phyloP scores from a whole-genome alignment of 2,113 vertebrate genomes.

The Sturnus vulgaris region DNA sequence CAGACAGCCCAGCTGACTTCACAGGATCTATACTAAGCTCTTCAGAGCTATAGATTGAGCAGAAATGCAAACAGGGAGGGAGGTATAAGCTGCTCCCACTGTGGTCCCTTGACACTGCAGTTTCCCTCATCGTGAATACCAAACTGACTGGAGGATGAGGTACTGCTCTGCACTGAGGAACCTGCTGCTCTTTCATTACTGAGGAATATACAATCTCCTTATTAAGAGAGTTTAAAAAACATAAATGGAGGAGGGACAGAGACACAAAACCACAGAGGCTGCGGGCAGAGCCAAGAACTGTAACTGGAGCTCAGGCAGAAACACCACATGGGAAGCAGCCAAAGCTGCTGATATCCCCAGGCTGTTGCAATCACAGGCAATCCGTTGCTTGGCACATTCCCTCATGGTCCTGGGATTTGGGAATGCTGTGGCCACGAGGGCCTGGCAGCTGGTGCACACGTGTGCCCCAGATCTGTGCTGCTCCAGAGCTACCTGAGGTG shows the following conservation, averaged over 20 bases:
- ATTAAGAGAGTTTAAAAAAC: not conserved
- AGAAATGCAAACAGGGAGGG: not conserved
- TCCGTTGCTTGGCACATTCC: not conserved
- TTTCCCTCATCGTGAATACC: fast-evolving
- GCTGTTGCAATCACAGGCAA: not conserved
- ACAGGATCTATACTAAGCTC: not conserved
- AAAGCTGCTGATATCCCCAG: not conserved
- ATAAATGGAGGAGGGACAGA: not conserved
- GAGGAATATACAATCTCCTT: not conserved
- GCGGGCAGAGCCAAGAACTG: not conserved
- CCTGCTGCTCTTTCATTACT: not conserved
- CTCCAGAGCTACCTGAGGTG: not conserved
- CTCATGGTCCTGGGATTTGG: not conserved
- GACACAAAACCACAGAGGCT: not conserved
- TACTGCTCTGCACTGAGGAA: not conserved
- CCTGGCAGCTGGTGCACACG: not conserved
- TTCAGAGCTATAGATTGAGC: not conserved
- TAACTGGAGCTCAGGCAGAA: not conserved
- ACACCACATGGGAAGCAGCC: not conserved
- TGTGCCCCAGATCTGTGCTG: not conserved
- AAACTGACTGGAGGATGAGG: not conserved
- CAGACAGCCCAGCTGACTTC: not conserved
- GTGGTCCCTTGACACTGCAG: not conserved
- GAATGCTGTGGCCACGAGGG: not conserved
- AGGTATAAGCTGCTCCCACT: not conserved